Evolutionary conservation across 2,113 vertebrate genomes (phyloP).

Genomic region (Malurus cyaneus): DNA sequence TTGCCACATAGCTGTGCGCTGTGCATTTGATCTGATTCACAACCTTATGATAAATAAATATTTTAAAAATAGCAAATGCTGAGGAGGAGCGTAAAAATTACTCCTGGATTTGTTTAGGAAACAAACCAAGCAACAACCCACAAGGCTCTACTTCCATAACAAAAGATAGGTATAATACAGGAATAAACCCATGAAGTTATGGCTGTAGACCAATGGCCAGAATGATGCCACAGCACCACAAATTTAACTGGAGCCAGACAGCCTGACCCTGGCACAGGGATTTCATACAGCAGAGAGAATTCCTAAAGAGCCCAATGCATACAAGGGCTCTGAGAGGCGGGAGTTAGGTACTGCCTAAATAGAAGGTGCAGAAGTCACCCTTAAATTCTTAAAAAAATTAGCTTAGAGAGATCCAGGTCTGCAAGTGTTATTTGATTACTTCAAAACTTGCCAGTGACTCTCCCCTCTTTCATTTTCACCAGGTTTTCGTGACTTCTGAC

Average conservation of each 20-base stretch:
- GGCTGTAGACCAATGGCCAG: background rate
- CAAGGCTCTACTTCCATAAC: background rate
- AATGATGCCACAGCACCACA: rapidly evolving
- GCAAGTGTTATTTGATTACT: constrained; percentile 23
- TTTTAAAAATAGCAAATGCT: background rate
- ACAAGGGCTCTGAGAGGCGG: background rate
- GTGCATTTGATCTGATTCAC: background rate
- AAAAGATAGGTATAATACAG: background rate
- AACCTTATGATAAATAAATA: background rate
- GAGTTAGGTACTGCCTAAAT: constrained; percentile 29
- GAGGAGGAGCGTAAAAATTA: background rate
- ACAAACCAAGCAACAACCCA: background rate
- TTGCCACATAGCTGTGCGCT: background rate
- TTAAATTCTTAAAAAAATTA: constrained; percentile 40
- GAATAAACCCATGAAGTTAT: background rate
- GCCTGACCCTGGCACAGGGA: background rate
- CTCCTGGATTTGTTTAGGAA: background rate
- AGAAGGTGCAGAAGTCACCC: constrained; percentile 19
- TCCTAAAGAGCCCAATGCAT: background rate
- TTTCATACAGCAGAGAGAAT: background rate
- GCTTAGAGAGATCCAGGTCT: constrained; percentile 40
- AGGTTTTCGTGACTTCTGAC: constrained; percentile 54
- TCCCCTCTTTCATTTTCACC: constrained; percentile 38
- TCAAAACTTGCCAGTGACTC: constrained; percentile 56
- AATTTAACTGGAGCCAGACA: background rate